Percentiles rank a stretch among this genome's conserved stretches.
These are phyloP conservation scores for Bombus polaris DNA, from an alignment of 1,140 invertebrate genomes.

Conservation along the genomic window DNA sequence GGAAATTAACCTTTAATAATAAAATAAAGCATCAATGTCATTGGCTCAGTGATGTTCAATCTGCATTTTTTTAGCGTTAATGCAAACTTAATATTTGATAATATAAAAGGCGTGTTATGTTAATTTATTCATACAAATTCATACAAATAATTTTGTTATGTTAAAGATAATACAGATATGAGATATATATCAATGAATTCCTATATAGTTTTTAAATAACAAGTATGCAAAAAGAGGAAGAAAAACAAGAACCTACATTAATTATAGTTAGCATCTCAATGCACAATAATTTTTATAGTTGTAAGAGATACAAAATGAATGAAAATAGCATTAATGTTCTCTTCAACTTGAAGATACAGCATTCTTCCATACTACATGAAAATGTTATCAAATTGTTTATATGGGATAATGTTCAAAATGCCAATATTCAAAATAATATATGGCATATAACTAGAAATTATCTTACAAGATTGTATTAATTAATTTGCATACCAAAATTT, in stretches of 20 bases:
- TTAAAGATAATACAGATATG: not conserved
- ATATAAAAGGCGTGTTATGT: not conserved
- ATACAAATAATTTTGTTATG: not conserved
- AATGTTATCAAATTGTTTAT: not conserved
- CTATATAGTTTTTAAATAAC: not conserved
- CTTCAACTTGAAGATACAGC: not conserved
- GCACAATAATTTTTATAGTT: not conserved
- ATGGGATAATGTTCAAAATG: not conserved
- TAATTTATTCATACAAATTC: not conserved
- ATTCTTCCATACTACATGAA: not conserved
- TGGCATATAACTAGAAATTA: not conserved
- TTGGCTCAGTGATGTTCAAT: constrained; percentile 35
- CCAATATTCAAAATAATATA: not conserved
- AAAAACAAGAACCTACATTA: not conserved
- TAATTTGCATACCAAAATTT: not conserved
- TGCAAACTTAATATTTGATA: not conserved
- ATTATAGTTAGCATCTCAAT: not conserved
- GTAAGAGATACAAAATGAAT: not conserved
- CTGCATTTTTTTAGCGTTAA: not conserved
- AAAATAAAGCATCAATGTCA: not conserved
- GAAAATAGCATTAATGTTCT: not conserved
- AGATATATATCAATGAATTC: not conserved
- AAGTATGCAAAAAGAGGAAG: not conserved
- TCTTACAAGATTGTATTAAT: not conserved
- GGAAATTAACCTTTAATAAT: constrained; percentile 3